Conservation (phyloP, 2,113 vertebrate species). For the Campylorhamphus procurvoides region DNA sequence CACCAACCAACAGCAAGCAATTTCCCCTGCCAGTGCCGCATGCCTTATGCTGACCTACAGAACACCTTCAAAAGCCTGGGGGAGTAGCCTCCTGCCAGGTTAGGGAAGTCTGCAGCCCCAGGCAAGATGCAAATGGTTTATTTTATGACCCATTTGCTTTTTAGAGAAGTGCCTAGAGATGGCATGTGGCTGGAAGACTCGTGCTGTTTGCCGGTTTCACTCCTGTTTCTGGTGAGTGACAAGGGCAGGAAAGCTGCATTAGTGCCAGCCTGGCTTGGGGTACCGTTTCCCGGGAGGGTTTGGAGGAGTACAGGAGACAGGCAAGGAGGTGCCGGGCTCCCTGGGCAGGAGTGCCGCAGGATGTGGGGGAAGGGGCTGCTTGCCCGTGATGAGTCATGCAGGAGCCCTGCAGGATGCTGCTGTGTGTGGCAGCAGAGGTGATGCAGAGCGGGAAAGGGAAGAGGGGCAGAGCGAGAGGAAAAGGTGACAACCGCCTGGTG, state of each 20-base stretch:
- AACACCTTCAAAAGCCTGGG: background rate
- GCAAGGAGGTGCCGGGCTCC: background rate
- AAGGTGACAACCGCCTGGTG: background rate
- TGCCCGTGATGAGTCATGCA: constrained; percentile 39
- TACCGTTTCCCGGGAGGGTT: background rate
- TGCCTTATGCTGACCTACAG: background rate
- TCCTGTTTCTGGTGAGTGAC: background rate
- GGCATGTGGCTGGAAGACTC: background rate
- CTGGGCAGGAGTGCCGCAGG: background rate
- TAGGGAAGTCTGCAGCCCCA: background rate
- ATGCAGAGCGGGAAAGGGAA: background rate
- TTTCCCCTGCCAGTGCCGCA: background rate
- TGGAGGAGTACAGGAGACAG: background rate
- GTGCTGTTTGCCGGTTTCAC: background rate
- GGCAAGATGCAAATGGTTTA: background rate
- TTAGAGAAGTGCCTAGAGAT: background rate
- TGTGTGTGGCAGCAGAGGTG: constrained; percentile 21
- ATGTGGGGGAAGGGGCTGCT: constrained; percentile 24
- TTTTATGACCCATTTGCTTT: background rate
- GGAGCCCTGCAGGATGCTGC: constrained; percentile 48
- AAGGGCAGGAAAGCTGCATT: background rate
- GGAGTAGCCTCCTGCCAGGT: background rate
- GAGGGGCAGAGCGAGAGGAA: constrained; percentile 32
- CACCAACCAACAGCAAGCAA: background rate
- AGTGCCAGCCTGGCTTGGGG: background rate